Base-by-base conservation (phyloP, 2,113 vertebrate genomes). In the Ammospiza caudacuta region DNA sequence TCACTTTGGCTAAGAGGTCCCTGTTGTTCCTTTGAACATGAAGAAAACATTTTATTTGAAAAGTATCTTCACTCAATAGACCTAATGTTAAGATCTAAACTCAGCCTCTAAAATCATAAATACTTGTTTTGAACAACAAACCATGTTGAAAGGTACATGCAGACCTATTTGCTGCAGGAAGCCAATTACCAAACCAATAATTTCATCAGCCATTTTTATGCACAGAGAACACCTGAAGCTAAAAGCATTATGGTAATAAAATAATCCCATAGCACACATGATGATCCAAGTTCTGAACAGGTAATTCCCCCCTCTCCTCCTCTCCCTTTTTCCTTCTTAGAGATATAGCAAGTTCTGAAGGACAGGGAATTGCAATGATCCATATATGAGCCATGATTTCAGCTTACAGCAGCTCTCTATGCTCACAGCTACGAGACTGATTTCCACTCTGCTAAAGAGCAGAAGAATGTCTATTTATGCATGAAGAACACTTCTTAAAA, bases 11-110 rank as follows among this genome's bases (percentile, higher is more conserved):
- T 67, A 89, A 98, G 97, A 77, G 93, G 87, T 68, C 72, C 86
- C 93, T 97, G 90, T 52, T 98, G 97, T 79, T 97, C 96, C 98
- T 98, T 84, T 81, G 83, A 96, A 90, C 46, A 58, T 3, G 16
- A 90, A 83, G 66, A 97, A 91, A 95, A 91, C 70, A 94, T 90
- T 59, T 87, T 76, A 87, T 80, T 83, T 39, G 58, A 76, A 73
- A 93, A 95, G 46, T 62, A 67, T 58, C 49, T 79, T 83, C 54
- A 46, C 39, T 91, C 83, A 62, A 57, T 61, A 63, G 17, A 67
- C 64, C 66, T 41, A 37, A 94, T n/a, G 58, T 87, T 82, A 82
- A 64, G 73, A 31, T 68, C 68, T 44, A 51, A 77, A 55, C 52
- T 52, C 84, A 94, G 61, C 69, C 15, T 43, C 43, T 44, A 84